Evolutionary conservation across 2,113 vertebrate genomes (phyloP), one percentile per base, ranked within the genome.

Genomic region (Oenanthe melanoleuca): DNA sequence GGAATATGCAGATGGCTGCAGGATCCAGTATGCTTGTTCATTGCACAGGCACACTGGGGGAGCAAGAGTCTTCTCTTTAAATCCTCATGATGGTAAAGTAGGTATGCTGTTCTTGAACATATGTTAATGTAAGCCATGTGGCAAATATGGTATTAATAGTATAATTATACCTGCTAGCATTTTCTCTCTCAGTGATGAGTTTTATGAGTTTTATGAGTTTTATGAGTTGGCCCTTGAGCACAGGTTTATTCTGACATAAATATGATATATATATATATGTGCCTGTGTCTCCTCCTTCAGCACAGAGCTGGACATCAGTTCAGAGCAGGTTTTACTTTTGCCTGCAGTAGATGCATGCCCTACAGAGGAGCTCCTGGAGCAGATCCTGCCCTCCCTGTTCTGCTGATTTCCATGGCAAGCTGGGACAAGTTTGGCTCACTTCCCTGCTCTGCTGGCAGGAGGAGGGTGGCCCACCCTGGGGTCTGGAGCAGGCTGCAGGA

Each of bases 401-500:
- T n/a, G n/a, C 57, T 34, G 45, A 71, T 81, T 96, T 78, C 92
- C 38, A 12, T 10, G 53, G 40, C 28, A 29, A 77, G 50, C 38
- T 4, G 9, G 19, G 59, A 50, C 4, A 37, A 37, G 9, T 84
- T 87, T 93, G 66, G n/a, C 64, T 92, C 77, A 14, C 40, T 49
- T 66, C 71, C 37, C 21, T 57, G 56, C 45, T 25, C 10, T 34
- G 20, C 29, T 28, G 56, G 29, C 55, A 15, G 69, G 24, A 86
- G 34, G 53, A 83, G 33, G 23, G 49, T 40, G 33, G 10, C 38
- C 37, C 61, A 18, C 31, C 1, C 0, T 1, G 9, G 33, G 25
- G 49, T 26, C 38, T 5, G 49, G 66, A 5, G 8, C n/a, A 13
- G 0, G 2, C 5, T 1, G 4, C 6, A 3, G 57, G 64, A 24